Evolutionary conservation across 2,888 invertebrate species (phyloP).

Genomic region (Drosophila kuntzei): DNA sequence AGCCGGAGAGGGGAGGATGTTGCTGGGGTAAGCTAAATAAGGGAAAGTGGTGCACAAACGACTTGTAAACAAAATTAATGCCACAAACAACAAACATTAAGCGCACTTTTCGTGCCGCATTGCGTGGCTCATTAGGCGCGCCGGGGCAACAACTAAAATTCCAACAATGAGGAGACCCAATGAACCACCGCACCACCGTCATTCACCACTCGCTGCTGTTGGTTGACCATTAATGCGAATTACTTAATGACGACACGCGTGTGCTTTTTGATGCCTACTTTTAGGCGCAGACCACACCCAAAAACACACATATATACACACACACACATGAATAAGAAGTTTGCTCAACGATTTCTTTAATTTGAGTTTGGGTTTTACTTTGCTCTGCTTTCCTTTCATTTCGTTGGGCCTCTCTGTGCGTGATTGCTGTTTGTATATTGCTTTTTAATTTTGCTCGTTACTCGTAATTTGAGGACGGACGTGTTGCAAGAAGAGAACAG

Average conservation of each 20-base stretch:
- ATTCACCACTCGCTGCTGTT: slow-evolving; percentile 6
- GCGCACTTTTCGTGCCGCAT: slow-evolving; percentile 73
- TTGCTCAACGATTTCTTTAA: slow-evolving; percentile 62
- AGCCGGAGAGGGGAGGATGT: slow-evolving; percentile 16
- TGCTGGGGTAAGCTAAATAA: not conserved
- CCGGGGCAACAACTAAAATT: slow-evolving; percentile 8
- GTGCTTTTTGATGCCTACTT: slow-evolving; percentile 76
- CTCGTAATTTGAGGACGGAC: slow-evolving; percentile 58
- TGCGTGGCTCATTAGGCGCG: slow-evolving; percentile 74
- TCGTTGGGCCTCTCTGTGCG: slow-evolving; percentile 53
- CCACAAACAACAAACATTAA: slow-evolving; percentile 78
- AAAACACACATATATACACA: not conserved
- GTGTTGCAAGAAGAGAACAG: slow-evolving; percentile 18
- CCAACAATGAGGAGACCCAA: slow-evolving; percentile 1
- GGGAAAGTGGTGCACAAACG: slow-evolving; percentile 59
- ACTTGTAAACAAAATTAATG: slow-evolving; percentile 81
- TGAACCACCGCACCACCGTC: not conserved
- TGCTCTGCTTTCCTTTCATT: slow-evolving; percentile 29
- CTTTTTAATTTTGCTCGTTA: slow-evolving; percentile 78
- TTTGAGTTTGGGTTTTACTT: slow-evolving; percentile 58
- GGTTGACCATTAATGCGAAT: slow-evolving; percentile 73
- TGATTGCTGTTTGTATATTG: slow-evolving; percentile 79
- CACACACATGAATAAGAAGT: slow-evolving; percentile 15
- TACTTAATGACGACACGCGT: slow-evolving; percentile 79
- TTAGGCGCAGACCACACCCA: slow-evolving; percentile 54